phyloP scores from a whole-genome alignment of 2,797 vertebrate genomes.

The Danio aesculapii region DNA sequence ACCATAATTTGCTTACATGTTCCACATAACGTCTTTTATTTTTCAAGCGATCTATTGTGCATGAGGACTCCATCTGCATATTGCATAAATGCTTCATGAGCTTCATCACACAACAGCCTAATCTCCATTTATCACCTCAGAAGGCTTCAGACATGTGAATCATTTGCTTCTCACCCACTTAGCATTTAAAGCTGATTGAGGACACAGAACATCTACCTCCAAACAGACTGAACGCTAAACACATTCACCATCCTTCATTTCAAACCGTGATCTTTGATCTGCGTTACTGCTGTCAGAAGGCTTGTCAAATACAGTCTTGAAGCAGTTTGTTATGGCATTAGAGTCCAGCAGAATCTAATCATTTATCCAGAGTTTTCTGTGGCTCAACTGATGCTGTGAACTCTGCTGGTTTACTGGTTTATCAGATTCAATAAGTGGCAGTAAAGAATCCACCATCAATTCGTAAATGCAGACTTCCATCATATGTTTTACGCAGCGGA shows the following conservation, averaged over 20 bases:
- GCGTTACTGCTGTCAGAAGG: not conserved
- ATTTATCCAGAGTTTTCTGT: too few relatives aligned
- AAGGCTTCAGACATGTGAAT: constrained; percentile 56
- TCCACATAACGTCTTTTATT: constrained; percentile 42
- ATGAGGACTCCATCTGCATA: constrained; percentile 31
- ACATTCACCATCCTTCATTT: not conserved
- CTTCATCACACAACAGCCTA: constrained; percentile 32
- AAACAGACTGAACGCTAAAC: not conserved
- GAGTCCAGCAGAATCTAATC: too few relatives aligned
- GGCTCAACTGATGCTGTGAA: too few relatives aligned
- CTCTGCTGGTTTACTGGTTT: too few relatives aligned
- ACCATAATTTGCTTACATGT: constrained; percentile 39
- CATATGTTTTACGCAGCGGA: too few relatives aligned
- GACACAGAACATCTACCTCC: not conserved
- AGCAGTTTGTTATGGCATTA: too few relatives aligned
- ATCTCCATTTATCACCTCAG: constrained; percentile 70
- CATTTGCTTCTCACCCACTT: constrained; percentile 37
- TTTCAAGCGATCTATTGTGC: constrained; percentile 11
- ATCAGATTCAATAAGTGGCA: too few relatives aligned
- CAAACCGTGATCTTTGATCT: not conserved
- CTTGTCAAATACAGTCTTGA: too few relatives aligned
- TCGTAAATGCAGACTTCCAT: too few relatives aligned
- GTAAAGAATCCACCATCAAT: too few relatives aligned
- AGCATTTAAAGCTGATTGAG: constrained; percentile 6
- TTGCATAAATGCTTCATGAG: constrained; percentile 56